phyloP scores from a whole-genome alignment of 2,797 vertebrate genomes.

The Pantherophis vulpinus region DNA sequence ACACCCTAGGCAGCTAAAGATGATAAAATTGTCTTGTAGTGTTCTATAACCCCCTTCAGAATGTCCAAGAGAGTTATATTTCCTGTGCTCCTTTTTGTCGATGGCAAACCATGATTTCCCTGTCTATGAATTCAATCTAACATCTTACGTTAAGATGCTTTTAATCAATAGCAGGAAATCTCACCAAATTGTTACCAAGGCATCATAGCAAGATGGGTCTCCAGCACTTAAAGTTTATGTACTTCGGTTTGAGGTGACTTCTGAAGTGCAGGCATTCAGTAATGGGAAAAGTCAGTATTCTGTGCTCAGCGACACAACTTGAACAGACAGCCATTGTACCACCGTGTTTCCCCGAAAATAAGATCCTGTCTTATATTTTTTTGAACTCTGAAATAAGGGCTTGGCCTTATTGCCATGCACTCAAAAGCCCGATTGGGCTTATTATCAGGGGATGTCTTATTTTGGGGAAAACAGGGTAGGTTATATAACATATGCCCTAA shows the following conservation, averaged over 20 bases:
- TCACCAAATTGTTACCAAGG: background rate
- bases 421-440: no score
- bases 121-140: background rate
- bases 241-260: background rate
- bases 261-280: background rate
- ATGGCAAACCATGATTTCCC: background rate
- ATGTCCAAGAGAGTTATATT: background rate
- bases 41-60: background rate
- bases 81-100: background rate
- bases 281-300: background rate
- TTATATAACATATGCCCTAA: background rate
- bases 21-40: background rate
- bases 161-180: background rate
- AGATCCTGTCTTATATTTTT: no score
- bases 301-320: background rate
- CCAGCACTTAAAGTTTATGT: background rate
- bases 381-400: no score
- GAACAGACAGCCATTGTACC: background rate
- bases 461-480: background rate
- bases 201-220: background rate
- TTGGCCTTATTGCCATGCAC: no score
- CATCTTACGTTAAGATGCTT: background rate
- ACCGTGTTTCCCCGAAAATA: no score
- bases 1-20: background rate
- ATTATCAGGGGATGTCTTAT: no score